Conservation (phyloP, 92 coral and sea anemone genomes). For the Phenganax marumi region DNA sequence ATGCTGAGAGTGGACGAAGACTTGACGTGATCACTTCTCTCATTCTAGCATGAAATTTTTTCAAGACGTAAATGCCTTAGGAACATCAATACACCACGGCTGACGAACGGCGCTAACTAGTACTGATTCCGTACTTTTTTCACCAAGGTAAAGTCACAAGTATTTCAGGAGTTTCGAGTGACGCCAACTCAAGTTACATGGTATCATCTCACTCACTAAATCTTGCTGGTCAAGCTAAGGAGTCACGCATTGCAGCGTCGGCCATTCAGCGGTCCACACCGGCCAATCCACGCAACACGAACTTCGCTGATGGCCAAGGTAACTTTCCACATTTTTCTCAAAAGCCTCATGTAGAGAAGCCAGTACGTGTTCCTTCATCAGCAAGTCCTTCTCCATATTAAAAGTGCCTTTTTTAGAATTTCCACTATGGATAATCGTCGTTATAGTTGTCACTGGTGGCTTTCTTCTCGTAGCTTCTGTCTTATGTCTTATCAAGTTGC, state of each 20-base stretch:
- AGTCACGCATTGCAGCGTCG: neutral
- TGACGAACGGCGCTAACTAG: neutral
- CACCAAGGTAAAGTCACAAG: neutral
- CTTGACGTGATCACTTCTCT: too few relatives aligned
- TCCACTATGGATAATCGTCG: slow-evolving; percentile 20
- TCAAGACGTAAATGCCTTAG: too few relatives aligned
- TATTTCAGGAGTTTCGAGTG: neutral
- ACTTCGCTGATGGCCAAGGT: neutral
- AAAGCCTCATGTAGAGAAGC: neutral
- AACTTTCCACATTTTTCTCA: neutral
- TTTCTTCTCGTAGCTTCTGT: neutral
- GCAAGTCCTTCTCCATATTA: neutral
- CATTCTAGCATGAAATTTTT: too few relatives aligned
- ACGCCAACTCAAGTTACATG: neutral
- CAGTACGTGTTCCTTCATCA: neutral
- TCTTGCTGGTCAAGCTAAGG: neutral
- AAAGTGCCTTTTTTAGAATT: neutral
- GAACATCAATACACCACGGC: too few relatives aligned
- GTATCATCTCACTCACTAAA: neutral
- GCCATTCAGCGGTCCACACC: neutral
- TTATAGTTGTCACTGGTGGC: slow-evolving; percentile 8
- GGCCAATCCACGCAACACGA: neutral
- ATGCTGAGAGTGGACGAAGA: too few relatives aligned
- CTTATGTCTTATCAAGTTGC: slow-evolving; percentile 3
- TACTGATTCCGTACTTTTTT: neutral